Conservation (phyloP, 2,113 vertebrate genomes). For the Brevimyrus niger region DNA sequence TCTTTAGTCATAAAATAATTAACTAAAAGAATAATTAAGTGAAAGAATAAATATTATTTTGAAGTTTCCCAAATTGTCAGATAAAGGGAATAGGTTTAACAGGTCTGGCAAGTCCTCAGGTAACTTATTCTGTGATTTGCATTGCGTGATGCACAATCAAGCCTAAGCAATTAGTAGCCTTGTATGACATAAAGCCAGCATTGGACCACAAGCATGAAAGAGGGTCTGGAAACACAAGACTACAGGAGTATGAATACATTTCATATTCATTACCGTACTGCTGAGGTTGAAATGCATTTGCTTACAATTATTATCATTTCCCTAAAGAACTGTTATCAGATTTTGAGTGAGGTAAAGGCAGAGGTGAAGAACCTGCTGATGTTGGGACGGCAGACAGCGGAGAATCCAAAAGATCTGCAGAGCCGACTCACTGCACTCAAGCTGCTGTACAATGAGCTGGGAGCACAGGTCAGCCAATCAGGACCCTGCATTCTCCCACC, state of each 20-base stretch:
- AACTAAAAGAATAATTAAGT: neutral
- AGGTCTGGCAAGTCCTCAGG: neutral
- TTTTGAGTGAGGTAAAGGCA: slow-evolving; percentile 88
- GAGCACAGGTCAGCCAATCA: slow-evolving; percentile 70
- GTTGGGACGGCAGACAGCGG: slow-evolving; percentile 87
- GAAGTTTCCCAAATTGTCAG: neutral
- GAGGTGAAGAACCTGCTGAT: slow-evolving; percentile 99
- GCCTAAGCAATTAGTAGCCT: neutral
- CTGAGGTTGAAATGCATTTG: neutral
- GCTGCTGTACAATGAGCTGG: slow-evolving; percentile 89
- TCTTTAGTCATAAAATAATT: neutral
- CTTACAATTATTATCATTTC: slow-evolving; percentile 12
- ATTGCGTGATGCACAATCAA: neutral
- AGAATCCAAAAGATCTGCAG: slow-evolving; percentile 89
- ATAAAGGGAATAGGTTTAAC: neutral
- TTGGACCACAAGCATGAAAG: neutral
- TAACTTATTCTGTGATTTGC: neutral
- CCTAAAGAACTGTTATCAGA: slow-evolving; percentile 88
- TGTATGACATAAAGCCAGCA: neutral
- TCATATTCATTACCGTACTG: neutral
- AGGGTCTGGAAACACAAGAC: neutral
- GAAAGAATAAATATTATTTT: neutral
- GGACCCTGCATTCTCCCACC: neutral
- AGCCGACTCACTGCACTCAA: slow-evolving; percentile 87
- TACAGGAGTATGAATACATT: neutral